Percentiles rank a stretch among this genome's conserved stretches.
These are phyloP conservation scores for Amblyjoppa proteus DNA, from an alignment of 2,888 invertebrate genomes.

Conservation along the genomic window DNA sequence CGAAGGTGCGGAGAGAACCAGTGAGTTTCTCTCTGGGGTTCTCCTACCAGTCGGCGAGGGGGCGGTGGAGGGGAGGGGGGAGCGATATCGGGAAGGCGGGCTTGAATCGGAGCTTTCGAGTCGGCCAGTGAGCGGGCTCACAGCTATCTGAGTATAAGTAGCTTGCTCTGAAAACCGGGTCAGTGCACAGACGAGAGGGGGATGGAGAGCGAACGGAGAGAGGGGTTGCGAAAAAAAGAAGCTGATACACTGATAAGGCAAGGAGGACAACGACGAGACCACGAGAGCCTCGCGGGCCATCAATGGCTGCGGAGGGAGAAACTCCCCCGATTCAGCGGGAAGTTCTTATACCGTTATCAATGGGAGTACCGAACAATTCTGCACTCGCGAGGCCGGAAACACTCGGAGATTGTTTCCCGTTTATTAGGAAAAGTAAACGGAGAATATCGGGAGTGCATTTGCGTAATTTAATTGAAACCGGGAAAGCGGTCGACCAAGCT, in stretches of 20 bases:
- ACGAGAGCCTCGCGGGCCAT: slow-evolving; percentile 44
- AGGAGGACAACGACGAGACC: slow-evolving; percentile 25
- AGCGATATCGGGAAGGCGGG: not conserved
- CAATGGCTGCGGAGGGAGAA: not conserved
- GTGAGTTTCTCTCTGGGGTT: not conserved
- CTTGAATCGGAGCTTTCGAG: slow-evolving; percentile 40
- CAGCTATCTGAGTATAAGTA: slow-evolving; percentile 33
- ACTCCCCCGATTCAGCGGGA: not conserved
- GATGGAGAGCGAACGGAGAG: not conserved
- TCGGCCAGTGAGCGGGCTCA: slow-evolving; percentile 38
- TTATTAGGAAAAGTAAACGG: not conserved
- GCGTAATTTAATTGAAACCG: slow-evolving; percentile 14
- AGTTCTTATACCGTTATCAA: slow-evolving; percentile 50
- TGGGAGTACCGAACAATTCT: slow-evolving; percentile 33
- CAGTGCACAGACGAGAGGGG: slow-evolving; percentile 71
- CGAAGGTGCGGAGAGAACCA: slow-evolving; percentile 24
- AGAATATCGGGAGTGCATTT: slow-evolving; percentile 7
- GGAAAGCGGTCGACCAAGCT: not conserved
- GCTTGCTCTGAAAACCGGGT: slow-evolving; percentile 73
- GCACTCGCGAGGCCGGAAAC: slow-evolving; percentile 42
- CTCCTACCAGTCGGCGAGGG: not conserved
- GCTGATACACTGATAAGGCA: slow-evolving; percentile 26
- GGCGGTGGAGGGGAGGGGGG: not conserved
- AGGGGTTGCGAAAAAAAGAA: not conserved
- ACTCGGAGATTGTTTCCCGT: not conserved